Evolutionary conservation across 1,140 invertebrate species (phyloP).

Genomic region (Heliconius nattereri): DNA sequence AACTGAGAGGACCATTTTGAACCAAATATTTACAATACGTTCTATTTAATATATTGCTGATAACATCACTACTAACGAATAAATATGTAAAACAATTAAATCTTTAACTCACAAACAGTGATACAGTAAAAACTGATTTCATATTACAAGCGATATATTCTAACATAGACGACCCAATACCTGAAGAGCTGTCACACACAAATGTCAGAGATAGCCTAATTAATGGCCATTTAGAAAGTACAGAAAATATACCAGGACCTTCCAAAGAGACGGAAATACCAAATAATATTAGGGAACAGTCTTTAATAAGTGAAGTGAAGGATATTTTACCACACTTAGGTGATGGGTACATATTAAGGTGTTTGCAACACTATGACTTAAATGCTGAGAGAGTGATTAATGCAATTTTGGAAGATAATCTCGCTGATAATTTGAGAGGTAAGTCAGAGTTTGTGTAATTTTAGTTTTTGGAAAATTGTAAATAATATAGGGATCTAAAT

Average conservation of each 20-base stretch:
- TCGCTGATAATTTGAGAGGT: conserved; percentile 71
- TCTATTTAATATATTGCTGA: no score
- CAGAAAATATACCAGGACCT: conserved; percentile 59
- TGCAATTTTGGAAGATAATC: conserved; percentile 87
- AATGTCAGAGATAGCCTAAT: conserved; percentile 48
- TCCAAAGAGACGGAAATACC: conserved; percentile 72
- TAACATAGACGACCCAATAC: conserved; percentile 63
- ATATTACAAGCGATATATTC: conserved; percentile 80
- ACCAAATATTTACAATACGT: no score
- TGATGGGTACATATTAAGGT: conserved; percentile 86
- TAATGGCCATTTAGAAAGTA: conserved; percentile 57
- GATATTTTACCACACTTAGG: conserved; percentile 91
- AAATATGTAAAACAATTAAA: no score
- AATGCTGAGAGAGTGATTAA: conserved; percentile 88
- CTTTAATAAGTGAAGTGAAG: conserved; percentile 86
- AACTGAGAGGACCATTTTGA: no score
- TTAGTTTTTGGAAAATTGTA: background rate
- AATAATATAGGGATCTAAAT: background rate
- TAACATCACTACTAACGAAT: no score
- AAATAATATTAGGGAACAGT: conserved; percentile 80
- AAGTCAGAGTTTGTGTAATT: background rate
- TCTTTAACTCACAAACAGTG: conserved; percentile 66
- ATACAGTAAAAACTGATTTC: conserved; percentile 83
- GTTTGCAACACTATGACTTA: conserved; percentile 88
- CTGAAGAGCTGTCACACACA: conserved; percentile 40